Evolutionary conservation across 2,113 vertebrate genomes (phyloP).

Genomic region (Crotalus viridis): DNA sequence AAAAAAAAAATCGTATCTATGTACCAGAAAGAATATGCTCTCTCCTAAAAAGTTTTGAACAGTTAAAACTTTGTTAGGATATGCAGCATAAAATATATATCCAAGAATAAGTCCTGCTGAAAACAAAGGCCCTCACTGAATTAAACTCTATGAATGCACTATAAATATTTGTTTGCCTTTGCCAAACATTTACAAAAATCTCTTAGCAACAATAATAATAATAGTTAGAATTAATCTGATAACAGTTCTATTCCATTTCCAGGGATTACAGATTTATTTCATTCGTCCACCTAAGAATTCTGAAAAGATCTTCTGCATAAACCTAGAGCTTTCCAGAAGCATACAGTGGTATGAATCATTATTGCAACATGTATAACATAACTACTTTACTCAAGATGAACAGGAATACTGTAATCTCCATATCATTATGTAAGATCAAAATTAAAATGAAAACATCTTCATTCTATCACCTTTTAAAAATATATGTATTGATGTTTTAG

Average conservation of each 20-base stretch:
- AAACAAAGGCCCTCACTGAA: background rate
- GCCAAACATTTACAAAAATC: background rate
- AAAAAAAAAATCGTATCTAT: background rate
- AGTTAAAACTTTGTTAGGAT: background rate
- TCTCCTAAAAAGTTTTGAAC: background rate
- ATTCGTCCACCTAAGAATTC: background rate
- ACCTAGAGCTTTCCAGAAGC: background rate
- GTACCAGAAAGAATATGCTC: background rate
- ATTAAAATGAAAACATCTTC: background rate
- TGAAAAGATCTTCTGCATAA: background rate
- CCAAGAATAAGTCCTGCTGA: background rate
- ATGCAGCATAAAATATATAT: background rate
- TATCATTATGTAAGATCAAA: background rate
- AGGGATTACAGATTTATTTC: background rate
- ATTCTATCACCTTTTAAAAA: background rate
- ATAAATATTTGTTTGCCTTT: background rate
- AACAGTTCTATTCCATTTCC: slow-evolving; percentile 9
- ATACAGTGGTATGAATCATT: background rate
- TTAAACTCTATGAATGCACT: background rate
- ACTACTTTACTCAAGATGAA: background rate
- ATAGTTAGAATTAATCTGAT: background rate
- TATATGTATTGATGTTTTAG: background rate
- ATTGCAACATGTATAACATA: background rate
- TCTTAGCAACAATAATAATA: background rate
- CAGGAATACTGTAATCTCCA: background rate